Conservation (phyloP, 92 coral and sea anemone genomes). For the Zoanthus solanderi region DNA sequence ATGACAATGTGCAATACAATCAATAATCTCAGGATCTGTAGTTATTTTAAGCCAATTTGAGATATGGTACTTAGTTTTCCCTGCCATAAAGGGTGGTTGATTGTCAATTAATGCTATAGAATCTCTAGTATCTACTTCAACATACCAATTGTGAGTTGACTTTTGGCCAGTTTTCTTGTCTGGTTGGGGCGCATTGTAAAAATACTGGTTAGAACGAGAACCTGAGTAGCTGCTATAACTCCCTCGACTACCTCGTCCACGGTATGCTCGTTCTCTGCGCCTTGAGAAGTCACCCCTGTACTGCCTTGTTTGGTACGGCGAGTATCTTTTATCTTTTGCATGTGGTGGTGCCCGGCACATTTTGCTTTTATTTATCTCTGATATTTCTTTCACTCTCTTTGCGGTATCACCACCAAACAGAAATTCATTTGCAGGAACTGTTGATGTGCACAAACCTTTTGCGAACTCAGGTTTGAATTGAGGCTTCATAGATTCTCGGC, state of each 20-base stretch:
- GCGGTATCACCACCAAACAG: not conserved
- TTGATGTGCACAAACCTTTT: constrained; percentile 58
- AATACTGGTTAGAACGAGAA: not conserved
- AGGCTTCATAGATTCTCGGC: constrained; percentile 62
- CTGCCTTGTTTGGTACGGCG: not conserved
- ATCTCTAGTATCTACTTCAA: not conserved
- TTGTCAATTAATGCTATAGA: not conserved
- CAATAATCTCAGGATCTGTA: not conserved
- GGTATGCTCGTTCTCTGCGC: not conserved
- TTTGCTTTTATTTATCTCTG: not conserved
- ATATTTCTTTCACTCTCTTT: not conserved
- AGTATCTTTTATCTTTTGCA: constrained; percentile 43
- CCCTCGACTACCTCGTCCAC: not conserved
- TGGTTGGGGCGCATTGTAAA: not conserved
- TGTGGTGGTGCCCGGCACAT: constrained; percentile 56
- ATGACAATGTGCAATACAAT: constrained; percentile 22
- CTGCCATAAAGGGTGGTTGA: constrained; percentile 5
- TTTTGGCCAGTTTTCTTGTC: not conserved
- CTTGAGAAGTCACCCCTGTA: not conserved
- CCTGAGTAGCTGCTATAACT: not conserved
- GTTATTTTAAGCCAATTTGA: not conserved
- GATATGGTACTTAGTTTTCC: not conserved
- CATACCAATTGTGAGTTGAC: not conserved
- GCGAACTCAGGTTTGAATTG: constrained; percentile 62
- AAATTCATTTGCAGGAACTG: constrained; percentile 61